Conservation (phyloP, 2,113 vertebrate species). For the Chaetops frenatus region DNA sequence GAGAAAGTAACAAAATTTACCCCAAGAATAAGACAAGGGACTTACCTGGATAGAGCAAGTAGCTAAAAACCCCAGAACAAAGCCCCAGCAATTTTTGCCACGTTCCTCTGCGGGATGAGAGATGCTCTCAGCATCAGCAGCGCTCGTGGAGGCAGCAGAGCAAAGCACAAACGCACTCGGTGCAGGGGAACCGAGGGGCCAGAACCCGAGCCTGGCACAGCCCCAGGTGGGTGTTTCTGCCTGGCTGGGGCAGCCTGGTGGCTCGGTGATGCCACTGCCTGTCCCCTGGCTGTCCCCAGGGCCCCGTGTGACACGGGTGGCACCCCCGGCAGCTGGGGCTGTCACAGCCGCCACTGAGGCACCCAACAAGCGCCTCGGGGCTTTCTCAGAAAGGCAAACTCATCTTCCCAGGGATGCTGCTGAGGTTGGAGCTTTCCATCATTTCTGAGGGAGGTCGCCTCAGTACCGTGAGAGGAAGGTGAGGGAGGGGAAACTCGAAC, state of each 20-base stretch:
- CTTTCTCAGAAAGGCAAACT: neutral
- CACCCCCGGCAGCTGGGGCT: neutral
- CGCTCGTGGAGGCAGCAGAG: neutral
- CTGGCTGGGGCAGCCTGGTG: neutral
- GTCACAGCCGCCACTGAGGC: neutral
- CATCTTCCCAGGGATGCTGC: neutral
- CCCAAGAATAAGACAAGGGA: neutral
- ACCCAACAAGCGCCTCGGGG: neutral
- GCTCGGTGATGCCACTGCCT: neutral
- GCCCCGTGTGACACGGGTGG: neutral
- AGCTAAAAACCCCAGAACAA: neutral
- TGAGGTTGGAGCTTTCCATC: neutral
- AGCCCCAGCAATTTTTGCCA: neutral
- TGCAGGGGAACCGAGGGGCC: neutral
- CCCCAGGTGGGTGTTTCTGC: neutral
- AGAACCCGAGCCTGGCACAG: neutral
- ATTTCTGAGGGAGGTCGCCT: neutral
- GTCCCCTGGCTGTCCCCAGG: neutral
- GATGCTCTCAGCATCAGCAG: neutral
- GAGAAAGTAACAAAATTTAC: neutral
- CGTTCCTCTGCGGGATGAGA: neutral
- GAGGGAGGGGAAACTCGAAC: neutral
- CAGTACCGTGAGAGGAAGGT: rapidly evolving
- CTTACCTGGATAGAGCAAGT: neutral
- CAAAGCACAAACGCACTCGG: neutral